Evolutionary conservation across 2,113 vertebrate genomes (phyloP).

Genomic region (Tetraodon nigroviridis): DNA sequence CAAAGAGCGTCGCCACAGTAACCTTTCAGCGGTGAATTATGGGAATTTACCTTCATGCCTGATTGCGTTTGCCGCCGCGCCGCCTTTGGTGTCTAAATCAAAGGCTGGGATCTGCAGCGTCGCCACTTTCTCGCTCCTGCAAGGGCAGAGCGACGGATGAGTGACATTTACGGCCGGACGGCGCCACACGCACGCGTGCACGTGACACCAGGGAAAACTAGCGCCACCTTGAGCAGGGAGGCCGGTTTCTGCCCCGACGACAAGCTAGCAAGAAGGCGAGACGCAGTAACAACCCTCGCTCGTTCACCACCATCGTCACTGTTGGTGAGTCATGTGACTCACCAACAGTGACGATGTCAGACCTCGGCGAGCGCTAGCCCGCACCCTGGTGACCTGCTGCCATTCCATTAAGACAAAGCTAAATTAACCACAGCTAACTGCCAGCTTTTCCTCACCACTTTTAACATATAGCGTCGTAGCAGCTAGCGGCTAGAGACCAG

Average conservation of each 20-base stretch:
- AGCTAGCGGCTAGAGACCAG: slow-evolving; percentile 31
- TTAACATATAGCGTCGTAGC: slow-evolving; percentile 43
- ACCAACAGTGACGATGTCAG: no score
- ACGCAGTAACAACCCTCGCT: no score
- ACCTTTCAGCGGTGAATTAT: slow-evolving; percentile 96
- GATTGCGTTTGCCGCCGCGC: slow-evolving; percentile 80
- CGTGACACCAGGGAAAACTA: not conserved
- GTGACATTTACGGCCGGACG: slow-evolving; percentile 72
- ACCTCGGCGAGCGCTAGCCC: no score
- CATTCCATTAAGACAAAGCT: slow-evolving; percentile 71
- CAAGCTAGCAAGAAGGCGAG: slow-evolving; percentile 1
- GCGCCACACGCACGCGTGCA: slow-evolving; percentile 32
- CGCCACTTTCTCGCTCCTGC: slow-evolving; percentile 86
- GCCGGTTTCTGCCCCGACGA: not conserved
- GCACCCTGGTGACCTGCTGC: no score
- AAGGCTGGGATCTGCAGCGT: slow-evolving; percentile 83
- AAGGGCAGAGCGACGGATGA: slow-evolving; percentile 72
- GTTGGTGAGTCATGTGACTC: no score
- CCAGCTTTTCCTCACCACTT: slow-evolving; percentile 57
- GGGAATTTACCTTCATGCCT: slow-evolving; percentile 97
- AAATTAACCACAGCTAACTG: slow-evolving; percentile 74
- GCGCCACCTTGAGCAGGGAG: not conserved
- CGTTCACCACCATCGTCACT: no score
- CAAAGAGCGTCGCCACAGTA: slow-evolving; percentile 76
- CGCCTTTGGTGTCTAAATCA: slow-evolving; percentile 92